Evolutionary conservation across 2,113 vertebrate species (phyloP).

Genomic region (Pelecanus crispus): DNA sequence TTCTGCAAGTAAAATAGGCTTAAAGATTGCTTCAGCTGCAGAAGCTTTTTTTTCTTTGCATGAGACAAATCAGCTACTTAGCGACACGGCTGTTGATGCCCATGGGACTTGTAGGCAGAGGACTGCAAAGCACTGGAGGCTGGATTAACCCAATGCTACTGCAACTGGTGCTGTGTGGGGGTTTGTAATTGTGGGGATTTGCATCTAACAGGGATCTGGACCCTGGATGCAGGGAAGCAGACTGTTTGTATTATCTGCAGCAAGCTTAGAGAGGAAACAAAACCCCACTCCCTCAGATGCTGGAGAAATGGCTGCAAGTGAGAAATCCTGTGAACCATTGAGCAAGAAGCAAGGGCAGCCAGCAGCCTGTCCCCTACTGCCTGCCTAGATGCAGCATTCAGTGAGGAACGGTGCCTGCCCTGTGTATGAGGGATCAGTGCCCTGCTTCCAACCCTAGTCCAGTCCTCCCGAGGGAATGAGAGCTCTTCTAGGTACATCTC

Average conservation of each 20-base stretch:
- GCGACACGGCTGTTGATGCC: background rate
- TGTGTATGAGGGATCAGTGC: background rate
- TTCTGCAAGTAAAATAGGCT: constrained; percentile 9
- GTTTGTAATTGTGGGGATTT: background rate
- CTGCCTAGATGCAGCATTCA: background rate
- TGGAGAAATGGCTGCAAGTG: background rate
- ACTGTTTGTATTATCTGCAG: background rate
- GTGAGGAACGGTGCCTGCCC: background rate
- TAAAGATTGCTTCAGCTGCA: constrained; percentile 7
- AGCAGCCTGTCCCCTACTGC: background rate
- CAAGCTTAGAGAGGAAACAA: background rate
- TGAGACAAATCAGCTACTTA: constrained; percentile 27
- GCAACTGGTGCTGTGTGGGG: background rate
- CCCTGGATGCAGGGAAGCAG: background rate
- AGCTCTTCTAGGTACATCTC: background rate
- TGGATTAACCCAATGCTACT: background rate
- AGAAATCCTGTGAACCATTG: background rate
- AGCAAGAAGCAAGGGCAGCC: background rate
- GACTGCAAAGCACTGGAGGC: background rate
- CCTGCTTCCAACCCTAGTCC: background rate
- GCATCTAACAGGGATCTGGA: background rate
- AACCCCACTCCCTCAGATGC: background rate
- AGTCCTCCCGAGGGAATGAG: background rate
- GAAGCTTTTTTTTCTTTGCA: background rate
- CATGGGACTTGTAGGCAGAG: background rate